These are phyloP conservation scores for Pampus argenteus DNA, from an alignment of 2,797 vertebrate species.

Conservation along the genomic window DNA sequence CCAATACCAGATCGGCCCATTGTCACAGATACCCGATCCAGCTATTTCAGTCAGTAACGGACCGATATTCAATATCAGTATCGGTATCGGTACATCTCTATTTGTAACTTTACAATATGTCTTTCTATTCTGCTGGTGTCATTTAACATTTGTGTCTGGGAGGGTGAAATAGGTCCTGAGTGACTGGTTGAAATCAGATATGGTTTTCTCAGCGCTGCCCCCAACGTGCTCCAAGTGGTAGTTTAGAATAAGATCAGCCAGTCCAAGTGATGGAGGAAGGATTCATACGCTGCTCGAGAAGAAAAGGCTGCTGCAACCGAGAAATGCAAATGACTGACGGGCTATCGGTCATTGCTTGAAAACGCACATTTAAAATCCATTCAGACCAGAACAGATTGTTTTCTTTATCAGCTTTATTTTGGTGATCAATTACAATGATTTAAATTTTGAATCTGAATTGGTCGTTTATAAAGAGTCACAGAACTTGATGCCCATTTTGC, in stretches of 20 bases:
- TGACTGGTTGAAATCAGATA: conserved; percentile 9
- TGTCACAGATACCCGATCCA: too few species aligned
- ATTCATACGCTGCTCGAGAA: conserved; percentile 9
- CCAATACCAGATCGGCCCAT: too few species aligned
- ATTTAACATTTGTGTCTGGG: background rate
- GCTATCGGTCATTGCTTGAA: background rate
- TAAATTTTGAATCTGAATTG: conserved; percentile 21
- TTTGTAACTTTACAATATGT: conserved; percentile 23
- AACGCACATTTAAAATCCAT: conserved; percentile 20
- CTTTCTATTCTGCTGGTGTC: background rate
- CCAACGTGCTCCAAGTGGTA: conserved; percentile 3
- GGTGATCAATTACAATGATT: conserved; percentile 11
- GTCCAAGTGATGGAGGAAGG: background rate
- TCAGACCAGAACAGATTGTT: conserved; percentile 14
- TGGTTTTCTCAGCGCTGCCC: background rate
- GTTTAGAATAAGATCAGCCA: background rate
- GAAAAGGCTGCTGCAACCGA: conserved; percentile 10
- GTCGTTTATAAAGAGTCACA: conserved; percentile 8
- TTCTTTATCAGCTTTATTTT: conserved; percentile 24
- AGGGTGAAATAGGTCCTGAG: conserved; percentile 11
- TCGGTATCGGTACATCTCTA: background rate
- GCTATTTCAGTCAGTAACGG: too few species aligned
- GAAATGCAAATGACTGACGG: background rate
- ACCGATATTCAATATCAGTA: too few species aligned
- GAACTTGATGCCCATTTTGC: conserved; percentile 44